Evolutionary conservation across 2,113 vertebrate genomes (phyloP), one percentile per base, ranked within the genome.

Genomic region (Myocastor coypus): DNA sequence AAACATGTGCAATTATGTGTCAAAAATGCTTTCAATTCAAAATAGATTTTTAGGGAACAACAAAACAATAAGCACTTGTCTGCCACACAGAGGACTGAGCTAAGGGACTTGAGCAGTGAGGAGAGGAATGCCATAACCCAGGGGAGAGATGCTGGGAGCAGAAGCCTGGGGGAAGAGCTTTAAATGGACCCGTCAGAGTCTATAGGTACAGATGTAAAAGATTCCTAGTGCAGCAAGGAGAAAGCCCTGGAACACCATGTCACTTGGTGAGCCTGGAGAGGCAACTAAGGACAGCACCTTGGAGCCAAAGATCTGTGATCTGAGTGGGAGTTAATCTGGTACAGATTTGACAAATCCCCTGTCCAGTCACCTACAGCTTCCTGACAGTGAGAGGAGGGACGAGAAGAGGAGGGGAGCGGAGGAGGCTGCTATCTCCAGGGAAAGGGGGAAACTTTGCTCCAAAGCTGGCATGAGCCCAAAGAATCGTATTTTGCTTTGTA

Each of bases 401-500:
- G 14, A 57, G 61, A 81, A 84, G 28, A 1, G 46, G n/a, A 55
- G 7, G 50, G 84, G 34, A 13, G 68, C 20, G 37, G 88, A 94
- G 68, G 83, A 87, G 77, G 78, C 16, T 7, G 87, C 20, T 85
- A 75, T 85, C 91, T 95, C 95, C 50, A 0, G 17, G 75, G 95
- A 73, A 73, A 83, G 26, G 50, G 69, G 42, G 46, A 94, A 86
- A 95, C 85, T 97, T 95, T 37, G 83, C 69, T 24, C 8, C 82
- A 96, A 97, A 98, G 90, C 22, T 93, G 97, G 96, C 96, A 96
- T 61, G 0, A 89, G 93, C 97, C 66, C 52, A 96, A n/a, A 84
- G 91, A 98, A 92, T 97, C 80, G 68, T 91, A 95, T 97, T 96
- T 94, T 97, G 98, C 97, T 98, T 96, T 63, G 66, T 94, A 83